These are phyloP conservation scores for Cerastis leucographa DNA, from an alignment of 2,888 invertebrate genomes.

Conservation along the genomic window DNA sequence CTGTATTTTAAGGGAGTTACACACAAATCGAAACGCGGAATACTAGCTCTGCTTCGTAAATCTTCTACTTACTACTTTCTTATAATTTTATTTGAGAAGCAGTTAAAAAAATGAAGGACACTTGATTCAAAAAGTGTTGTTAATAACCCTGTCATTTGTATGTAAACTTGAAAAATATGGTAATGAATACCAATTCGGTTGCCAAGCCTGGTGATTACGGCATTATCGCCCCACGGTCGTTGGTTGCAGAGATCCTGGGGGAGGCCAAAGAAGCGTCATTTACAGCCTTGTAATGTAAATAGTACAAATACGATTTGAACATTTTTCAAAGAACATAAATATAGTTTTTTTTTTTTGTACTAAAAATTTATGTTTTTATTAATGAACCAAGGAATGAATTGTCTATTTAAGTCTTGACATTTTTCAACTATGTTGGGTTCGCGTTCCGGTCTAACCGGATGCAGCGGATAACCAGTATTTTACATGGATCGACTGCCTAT, in stretches of 20 bases:
- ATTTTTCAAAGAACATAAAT: too few species aligned
- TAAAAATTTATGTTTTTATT: too few species aligned
- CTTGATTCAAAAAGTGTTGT: conserved; percentile 7
- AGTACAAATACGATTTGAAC: conserved; percentile 4
- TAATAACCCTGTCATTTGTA: conserved; percentile 29
- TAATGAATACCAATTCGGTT: conserved; percentile 38
- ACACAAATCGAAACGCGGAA: not conserved
- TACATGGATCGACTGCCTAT: too few species aligned
- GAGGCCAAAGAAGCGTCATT: conserved; percentile 12
- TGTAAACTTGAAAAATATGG: conserved; percentile 43
- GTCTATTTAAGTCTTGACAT: too few species aligned
- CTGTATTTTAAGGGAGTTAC: not conserved
- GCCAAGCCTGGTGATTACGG: conserved; percentile 30
- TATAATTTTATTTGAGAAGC: not conserved
- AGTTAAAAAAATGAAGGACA: not conserved
- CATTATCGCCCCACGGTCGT: conserved; percentile 62
- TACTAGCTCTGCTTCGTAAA: not conserved
- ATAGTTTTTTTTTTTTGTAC: too few species aligned
- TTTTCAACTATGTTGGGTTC: too few species aligned
- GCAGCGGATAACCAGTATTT: too few species aligned
- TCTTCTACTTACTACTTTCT: not conserved
- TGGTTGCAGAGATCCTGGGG: conserved; percentile 23
- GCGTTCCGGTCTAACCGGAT: too few species aligned
- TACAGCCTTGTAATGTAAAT: conserved; percentile 4
- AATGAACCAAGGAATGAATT: too few species aligned